Evolutionary conservation across 2,113 vertebrate genomes (phyloP), one percentile per base, ranked within the genome.

Genomic region (Rostratula benghalensis): DNA sequence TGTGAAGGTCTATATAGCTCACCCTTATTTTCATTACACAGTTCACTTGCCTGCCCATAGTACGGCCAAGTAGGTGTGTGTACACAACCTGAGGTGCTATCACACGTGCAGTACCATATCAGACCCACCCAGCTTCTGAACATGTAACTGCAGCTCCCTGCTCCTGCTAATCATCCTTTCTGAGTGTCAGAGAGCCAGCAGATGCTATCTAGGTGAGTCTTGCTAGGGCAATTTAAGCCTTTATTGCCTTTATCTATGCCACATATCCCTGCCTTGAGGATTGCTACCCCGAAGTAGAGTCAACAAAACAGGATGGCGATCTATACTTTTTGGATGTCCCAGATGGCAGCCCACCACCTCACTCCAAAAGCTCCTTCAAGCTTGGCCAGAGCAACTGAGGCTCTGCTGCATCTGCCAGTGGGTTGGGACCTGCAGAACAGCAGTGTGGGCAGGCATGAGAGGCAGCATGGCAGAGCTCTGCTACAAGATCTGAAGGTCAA

Each of bases 401-500:
- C 5, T 73, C 59, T 57, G 15, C 30, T 41, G n/a, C 80, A 10
- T 7, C 41, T 78, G 64, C 30, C 41, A 35, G 63, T 1, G 1
- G 41, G 24, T 0, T 61, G 50, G 56, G 51, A 45, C 69, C 24
- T 1, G 3, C 45, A 87, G 63, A 70, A 41, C 41, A 33, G 70
- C 43, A 63, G 74, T 2, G 2, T 0, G 0, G 13, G 43, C 11
- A 74, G 54, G 41, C 73, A 87, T 45, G 35, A 77, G 15, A 48
- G 54, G 27, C 23, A 77, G 35, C 0, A 0, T 8, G 19, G 57
- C 54, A 94, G 45, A 73, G 39, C 35, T 50, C 37, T 71, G 46
- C 57, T 51, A 37, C 48, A 48, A 50, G 86, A 50, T 35, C 3
- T 65, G 35, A 75, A 53, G 61, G 30, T 27, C 43, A 53, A 17